phyloP scores from a whole-genome alignment of 2,888 invertebrate genomes.

The Diarsia mendica region DNA sequence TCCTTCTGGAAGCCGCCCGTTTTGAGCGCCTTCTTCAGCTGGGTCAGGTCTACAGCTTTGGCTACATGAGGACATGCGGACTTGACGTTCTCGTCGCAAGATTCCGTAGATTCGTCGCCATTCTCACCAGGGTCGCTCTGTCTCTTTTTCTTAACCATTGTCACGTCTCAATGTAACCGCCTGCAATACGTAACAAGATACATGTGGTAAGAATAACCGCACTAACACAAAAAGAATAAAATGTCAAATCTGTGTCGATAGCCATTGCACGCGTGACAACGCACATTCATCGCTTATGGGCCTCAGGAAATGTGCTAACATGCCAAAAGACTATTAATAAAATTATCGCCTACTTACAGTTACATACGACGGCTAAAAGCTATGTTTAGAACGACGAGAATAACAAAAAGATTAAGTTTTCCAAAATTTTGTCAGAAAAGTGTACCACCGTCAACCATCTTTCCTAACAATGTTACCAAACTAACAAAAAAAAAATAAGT shows the following conservation, averaged over 20 bases:
- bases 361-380: conserved; percentile 78
- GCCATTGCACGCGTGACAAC: conserved; percentile 90
- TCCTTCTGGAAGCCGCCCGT: conserved; percentile 88
- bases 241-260: conserved; percentile 89
- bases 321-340: conserved; percentile 67
- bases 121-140: conserved; percentile 92
- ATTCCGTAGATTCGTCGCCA: conserved; percentile 92
- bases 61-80: conserved; percentile 92
- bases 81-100: conserved; percentile 92
- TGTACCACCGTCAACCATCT: conserved; percentile 87
- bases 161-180: conserved; percentile 80
- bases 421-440: conserved; percentile 84
- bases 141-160: conserved; percentile 94
- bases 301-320: conserved; percentile 60
- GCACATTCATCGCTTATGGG: conserved; percentile 83
- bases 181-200: conserved; percentile 89
- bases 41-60: conserved; percentile 92
- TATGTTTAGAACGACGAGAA: conserved; percentile 73
- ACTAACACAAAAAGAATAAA: conserved; percentile 88
- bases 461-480: conserved; percentile 80
- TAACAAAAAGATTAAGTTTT: conserved; percentile 75
- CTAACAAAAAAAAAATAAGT: conserved; percentile 60
- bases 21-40: conserved; percentile 91
- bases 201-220: conserved; percentile 88
- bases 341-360: conserved; percentile 81